A percentile compares a stretch with the other conserved stretches of the same genome.
Evolutionary conservation across 2,113 vertebrate genomes (phyloP).

Genomic region (Oreochromis niloticus): DNA sequence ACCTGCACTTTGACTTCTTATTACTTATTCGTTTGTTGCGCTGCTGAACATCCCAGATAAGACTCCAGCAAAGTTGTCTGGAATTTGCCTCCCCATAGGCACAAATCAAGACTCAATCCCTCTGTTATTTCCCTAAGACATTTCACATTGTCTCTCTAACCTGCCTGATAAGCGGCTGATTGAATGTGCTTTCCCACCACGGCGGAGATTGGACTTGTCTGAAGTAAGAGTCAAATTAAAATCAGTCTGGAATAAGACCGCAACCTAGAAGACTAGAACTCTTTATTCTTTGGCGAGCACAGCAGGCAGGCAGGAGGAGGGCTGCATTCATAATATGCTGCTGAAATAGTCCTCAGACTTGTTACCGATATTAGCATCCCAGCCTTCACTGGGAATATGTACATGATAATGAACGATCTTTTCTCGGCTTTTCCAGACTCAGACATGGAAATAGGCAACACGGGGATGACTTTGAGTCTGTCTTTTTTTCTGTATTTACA

Average conservation of each 20-base stretch:
- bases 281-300: not conserved
- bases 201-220: not conserved
- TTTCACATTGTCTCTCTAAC: not conserved
- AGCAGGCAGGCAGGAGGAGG: not conserved
- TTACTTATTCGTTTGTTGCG: not conserved
- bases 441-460: not conserved
- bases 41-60: not conserved
- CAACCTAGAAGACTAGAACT: not conserved
- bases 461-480: not conserved
- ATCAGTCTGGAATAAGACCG: not conserved
- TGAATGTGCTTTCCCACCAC: not conserved
- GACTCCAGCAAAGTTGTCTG: not conserved
- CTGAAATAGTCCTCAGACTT: not conserved
- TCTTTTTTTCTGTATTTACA: not conserved
- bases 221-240: not conserved
- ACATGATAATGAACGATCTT: not conserved
- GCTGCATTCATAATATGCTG: not conserved
- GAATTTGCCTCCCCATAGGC: not conserved
- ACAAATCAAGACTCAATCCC: not conserved
- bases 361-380: constrained; percentile 1
- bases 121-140: not conserved
- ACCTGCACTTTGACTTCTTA: not conserved
- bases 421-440: not conserved
- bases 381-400: constrained; percentile 5
- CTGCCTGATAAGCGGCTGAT: not conserved